Base-by-base conservation (phyloP, 2,888 invertebrate genomes). In the Mimachlamys varia region DNA sequence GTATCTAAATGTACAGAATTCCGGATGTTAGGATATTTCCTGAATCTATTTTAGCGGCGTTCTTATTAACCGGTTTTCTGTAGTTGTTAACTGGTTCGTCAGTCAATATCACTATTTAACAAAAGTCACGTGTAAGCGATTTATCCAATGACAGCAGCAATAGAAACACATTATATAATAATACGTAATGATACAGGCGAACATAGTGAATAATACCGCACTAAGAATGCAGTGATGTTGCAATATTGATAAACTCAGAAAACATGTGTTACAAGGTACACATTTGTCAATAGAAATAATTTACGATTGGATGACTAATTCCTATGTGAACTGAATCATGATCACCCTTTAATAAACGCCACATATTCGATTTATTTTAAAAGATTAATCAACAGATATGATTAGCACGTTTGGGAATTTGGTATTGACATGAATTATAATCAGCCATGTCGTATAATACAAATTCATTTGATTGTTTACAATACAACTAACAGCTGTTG, bases 221-320 rank as follows among this genome's bases (percentile, higher is more conserved):
- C 44, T 5, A 5, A 44, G 44, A n/a, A 44, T 44, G 7, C 44
- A 44, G 22, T 7, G 12, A 33, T 22, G 27, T 27, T 22, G 76
- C 12, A 76, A 12, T 12, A 33, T 2, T 27, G 13, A 76, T 76
- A 33, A 0, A 44, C 44, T 44, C 44, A 44, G 4, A 3, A 44
- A 44, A 76, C 76, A 76, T 76, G 33, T 76, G 76, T 76, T 76
- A 33, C 76, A 76, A 33, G 27, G 33, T 76, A 76, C 33, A 76
- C 0, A 76, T 33, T 15, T 27, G n/a, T 62, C 27, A 22, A 76
- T 76, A 33, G 4, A 76, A 27, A 76, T 76, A 76, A 76, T 27
- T 33, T 27, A 33, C 76, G 76, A 33, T 33, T 33, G 33, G 33
- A 33, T 76, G 76, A 76, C 76, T 33, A 76, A 76, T 10, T 7